Conservation (phyloP, 2,797 vertebrate species). For the Tenualosa ilisha region DNA sequence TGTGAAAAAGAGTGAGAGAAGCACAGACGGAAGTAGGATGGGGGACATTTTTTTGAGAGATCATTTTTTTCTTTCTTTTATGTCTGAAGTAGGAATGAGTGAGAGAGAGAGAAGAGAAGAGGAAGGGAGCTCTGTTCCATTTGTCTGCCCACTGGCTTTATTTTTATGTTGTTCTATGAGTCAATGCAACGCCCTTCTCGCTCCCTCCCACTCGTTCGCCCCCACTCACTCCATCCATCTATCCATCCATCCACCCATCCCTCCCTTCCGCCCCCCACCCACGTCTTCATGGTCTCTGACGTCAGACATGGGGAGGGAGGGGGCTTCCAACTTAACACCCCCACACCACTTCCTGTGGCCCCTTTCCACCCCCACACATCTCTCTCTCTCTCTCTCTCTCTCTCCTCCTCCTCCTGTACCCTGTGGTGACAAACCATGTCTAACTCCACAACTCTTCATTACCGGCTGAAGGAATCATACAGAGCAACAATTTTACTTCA, state of each 20-base stretch:
- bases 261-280: conserved; percentile 48
- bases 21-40: conserved; percentile 27
- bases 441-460: conserved; percentile 41
- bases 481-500: conserved; percentile 49
- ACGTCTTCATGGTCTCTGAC: conserved; percentile 73
- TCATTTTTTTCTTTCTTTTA: conserved; percentile 31
- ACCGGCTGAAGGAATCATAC: conserved; percentile 43
- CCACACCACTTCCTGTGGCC: conserved; percentile 72
- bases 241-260: conserved; percentile 76
- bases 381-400: conserved; percentile 66
- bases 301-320: conserved; percentile 64
- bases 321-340: conserved; percentile 68
- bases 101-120: conserved; percentile 50
- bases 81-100: conserved; percentile 31
- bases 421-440: conserved; percentile 56
- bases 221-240: conserved; percentile 76
- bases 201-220: conserved; percentile 81
- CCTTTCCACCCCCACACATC: conserved; percentile 59
- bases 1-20: conserved; percentile 36
- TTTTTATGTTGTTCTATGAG: conserved; percentile 82
- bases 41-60: conserved; percentile 14
- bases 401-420: conserved; percentile 21
- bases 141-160: conserved; percentile 84
- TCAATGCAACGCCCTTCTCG: conserved; percentile 84
- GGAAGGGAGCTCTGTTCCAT: conserved; percentile 76